Base-by-base conservation (phyloP, 2,797 vertebrate genomes). In the Halcyon smyrnensis region DNA sequence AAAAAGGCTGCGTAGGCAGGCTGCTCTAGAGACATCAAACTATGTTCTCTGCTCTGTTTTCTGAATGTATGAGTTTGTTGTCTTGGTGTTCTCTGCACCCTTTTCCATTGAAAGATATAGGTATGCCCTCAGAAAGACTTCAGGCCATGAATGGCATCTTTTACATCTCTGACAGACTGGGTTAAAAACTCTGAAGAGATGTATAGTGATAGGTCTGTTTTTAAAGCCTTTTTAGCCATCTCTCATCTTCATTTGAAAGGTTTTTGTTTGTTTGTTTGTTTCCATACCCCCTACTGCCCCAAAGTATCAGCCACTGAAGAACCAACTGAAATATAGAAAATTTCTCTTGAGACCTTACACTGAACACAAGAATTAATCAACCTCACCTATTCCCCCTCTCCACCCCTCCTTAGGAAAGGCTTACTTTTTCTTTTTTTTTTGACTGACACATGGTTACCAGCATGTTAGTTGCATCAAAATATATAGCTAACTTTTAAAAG, bases 281-380 rank as follows among this genome's bases (percentile, higher is more conserved):
- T 8, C 27, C 20, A 24, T n/a, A 15, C 3, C 9, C 3, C 11
- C 1, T 5, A 12, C 8, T 18, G 15, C 8, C 17, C 24, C 2
- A 1, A 51, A 50, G 16, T 81, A 73, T 25, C 11, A 53, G 12
- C 25, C 3, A 4, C 0, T 81, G 43, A 69, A 87, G 37, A 71
- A 32, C 11, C 50, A 77, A 6, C 43, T 50, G 68, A 79, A 73
- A 67, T 50, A 12, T 0, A 56, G 23, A 86, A 64, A 16, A 27
- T 65, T 81, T 75, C 48, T 83, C 19, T 54, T n/a, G 37, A 50
- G n/a, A 51, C 3, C 18, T 59, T 68, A 34, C 5, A 28, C 6
- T 28, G 81, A 56, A 69, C 36, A 24, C 24, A 39, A 21, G 17
- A 60, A 53, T 62, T 75, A 57, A 37, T 60, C 1, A 16, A 50